Evolutionary conservation across 2,797 vertebrate genomes (phyloP).

Genomic region (Manis pentadactyla): DNA sequence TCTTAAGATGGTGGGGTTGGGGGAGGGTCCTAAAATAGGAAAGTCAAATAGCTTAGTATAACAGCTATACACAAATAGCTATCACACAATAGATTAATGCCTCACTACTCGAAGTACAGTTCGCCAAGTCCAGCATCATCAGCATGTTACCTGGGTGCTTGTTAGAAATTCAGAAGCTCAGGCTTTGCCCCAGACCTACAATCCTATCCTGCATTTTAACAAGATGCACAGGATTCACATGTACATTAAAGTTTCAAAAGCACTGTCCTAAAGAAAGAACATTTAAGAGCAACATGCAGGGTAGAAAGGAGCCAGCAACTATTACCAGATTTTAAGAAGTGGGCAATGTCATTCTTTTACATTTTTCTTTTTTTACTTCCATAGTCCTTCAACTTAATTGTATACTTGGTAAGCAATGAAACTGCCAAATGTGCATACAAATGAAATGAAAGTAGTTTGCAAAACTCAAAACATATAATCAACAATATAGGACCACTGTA

Average conservation of each 20-base stretch:
- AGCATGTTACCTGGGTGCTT: background rate
- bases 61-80: background rate
- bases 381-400: background rate
- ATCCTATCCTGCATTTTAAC: background rate
- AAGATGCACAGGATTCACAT: background rate
- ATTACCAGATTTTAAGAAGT: conserved; percentile 23
- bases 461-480: conserved; percentile 28
- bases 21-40: background rate
- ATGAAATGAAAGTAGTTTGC: background rate
- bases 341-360: conserved; percentile 30
- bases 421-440: conserved; percentile 58
- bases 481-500: conserved; percentile 15
- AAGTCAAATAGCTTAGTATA: background rate
- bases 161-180: background rate
- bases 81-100: background rate
- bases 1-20: background rate
- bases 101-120: background rate
- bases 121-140: background rate
- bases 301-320: background rate
- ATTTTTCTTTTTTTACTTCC: background rate
- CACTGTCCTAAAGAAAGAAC: background rate
- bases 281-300: background rate
- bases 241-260: background rate
- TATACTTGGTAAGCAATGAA: conserved; percentile 52
- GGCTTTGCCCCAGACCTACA: background rate